Percentiles rank a stretch among this genome's conserved stretches.
Conservation (phyloP, 2,797 vertebrate species). For the Cheirogaleus major region DNA sequence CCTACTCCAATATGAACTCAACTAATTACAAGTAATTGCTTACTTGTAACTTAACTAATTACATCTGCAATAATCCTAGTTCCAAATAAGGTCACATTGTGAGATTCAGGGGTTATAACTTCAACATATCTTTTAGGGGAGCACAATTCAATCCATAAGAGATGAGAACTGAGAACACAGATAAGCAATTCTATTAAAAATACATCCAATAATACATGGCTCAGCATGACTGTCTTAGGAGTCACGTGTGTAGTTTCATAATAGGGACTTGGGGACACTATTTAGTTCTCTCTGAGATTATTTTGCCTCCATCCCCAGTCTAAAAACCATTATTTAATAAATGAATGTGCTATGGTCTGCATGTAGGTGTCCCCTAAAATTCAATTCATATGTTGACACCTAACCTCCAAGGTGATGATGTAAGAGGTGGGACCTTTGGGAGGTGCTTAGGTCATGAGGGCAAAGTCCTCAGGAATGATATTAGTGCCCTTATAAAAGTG, state of each 20-base stretch:
- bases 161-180: not conserved
- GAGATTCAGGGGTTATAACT: not conserved
- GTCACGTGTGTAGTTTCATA: not conserved
- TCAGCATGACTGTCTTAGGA: not conserved
- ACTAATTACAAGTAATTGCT: not conserved
- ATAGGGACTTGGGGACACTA: not conserved
- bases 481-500: not conserved
- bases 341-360: not conserved
- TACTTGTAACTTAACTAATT: not conserved
- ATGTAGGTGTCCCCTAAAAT: not conserved
- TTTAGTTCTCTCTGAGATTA: not conserved
- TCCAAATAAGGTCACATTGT: not conserved
- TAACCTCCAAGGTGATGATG: not conserved
- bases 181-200: not conserved
- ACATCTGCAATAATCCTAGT: not conserved
- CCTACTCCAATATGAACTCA: not conserved
- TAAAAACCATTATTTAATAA: not conserved
- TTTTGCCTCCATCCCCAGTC: rapidly evolving
- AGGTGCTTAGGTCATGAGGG: not conserved
- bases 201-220: not conserved
- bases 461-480: not conserved
- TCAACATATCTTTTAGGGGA: not conserved
- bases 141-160: not conserved
- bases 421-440: not conserved
- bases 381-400: not conserved